These are phyloP conservation scores for Hypanus sabinus DNA, from an alignment of 2,113 vertebrate genomes.

Conservation along the genomic window DNA sequence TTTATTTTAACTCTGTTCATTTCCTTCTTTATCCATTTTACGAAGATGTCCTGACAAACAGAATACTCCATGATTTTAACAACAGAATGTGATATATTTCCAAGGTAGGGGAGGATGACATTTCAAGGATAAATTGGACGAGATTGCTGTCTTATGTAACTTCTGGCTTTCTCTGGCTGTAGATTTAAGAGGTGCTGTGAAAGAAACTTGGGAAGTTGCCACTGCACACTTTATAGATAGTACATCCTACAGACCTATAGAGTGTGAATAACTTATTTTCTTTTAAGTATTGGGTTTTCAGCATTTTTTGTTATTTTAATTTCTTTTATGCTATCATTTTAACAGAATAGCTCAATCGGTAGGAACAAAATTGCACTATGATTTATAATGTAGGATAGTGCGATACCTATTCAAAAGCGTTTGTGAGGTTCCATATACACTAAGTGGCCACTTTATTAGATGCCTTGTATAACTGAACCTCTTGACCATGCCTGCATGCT, in stretches of 20 bases:
- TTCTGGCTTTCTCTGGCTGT: neutral
- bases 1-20: neutral
- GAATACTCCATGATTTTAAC: neutral
- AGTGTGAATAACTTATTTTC: neutral
- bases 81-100: neutral
- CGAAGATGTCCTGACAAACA: neutral
- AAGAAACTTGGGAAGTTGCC: neutral
- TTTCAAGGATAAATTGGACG: neutral
- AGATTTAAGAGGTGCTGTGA: neutral
- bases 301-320: too few species aligned
- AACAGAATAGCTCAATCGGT: neutral
- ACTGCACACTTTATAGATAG: too few species aligned
- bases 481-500: too few species aligned
- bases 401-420: neutral
- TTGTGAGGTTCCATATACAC: neutral
- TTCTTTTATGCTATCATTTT: neutral
- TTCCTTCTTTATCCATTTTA: neutral
- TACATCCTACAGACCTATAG: too few species aligned
- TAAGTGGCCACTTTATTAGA: too few species aligned
- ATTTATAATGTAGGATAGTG: neutral
- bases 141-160: neutral
- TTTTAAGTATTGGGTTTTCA: neutral
- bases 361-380: neutral
- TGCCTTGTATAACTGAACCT: too few species aligned
- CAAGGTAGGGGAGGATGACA: neutral